A percentile compares a stretch with the other conserved stretches of the same genome.
These are phyloP conservation scores for Drosophila kikkawai DNA, from an alignment of 1,140 invertebrate species.

Conservation along the genomic window DNA sequence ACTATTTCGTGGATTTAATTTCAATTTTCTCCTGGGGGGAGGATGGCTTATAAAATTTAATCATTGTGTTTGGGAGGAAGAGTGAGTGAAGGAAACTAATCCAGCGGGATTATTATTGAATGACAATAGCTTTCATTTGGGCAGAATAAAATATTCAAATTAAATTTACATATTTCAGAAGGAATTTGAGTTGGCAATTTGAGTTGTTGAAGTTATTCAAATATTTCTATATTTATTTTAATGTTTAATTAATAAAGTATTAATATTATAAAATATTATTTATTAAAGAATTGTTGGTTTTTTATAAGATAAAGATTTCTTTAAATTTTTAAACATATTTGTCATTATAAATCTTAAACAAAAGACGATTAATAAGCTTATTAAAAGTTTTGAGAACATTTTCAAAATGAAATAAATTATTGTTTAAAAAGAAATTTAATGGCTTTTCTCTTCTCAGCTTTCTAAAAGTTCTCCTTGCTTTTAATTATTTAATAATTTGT, in stretches of 20 bases:
- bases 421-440: no score
- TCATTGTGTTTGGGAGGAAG: background rate
- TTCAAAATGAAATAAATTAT: no score
- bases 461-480: background rate
- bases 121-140: background rate
- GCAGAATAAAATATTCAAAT: background rate
- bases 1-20: background rate
- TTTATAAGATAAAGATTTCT: no score
- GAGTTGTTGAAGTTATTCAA: background rate
- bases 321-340: no score
- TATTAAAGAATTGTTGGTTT: no score
- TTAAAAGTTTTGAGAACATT: no score
- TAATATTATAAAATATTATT: background rate
- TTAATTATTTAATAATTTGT: background rate
- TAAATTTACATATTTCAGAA: background rate
- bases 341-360: no score
- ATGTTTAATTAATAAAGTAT: background rate
- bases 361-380: no score
- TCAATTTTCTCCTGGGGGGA: background rate
- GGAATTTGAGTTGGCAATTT: background rate
- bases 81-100: constrained; percentile 1
- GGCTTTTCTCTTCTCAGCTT: background rate
- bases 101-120: constrained; percentile 5
- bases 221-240: background rate
- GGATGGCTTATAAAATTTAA: background rate